phyloP scores from a whole-genome alignment of 2,888 invertebrate species.

The Hydroisotoma schaefferi region DNA sequence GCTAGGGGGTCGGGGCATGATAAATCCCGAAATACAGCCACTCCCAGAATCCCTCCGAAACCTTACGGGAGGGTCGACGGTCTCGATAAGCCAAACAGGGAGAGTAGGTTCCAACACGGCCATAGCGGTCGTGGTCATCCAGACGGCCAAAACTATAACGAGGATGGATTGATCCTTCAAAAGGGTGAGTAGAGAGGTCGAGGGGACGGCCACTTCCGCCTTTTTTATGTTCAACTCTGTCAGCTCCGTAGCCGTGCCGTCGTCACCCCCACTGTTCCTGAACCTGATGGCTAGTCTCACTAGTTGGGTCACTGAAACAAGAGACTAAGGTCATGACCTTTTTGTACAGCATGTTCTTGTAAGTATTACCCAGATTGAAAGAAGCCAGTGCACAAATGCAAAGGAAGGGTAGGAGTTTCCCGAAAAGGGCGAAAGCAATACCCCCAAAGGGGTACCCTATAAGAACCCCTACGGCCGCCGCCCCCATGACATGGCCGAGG shows the following conservation, averaged over 20 bases:
- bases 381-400: slow-evolving; percentile 62
- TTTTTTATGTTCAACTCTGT: neutral
- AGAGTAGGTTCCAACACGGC: slow-evolving; percentile 77
- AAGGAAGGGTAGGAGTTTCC: slow-evolving; percentile 71
- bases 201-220: neutral
- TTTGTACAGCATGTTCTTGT: no score
- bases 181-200: slow-evolving; percentile 25
- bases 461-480: slow-evolving; percentile 74
- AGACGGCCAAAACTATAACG: slow-evolving; percentile 62
- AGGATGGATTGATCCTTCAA: slow-evolving; percentile 45
- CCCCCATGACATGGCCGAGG: slow-evolving; percentile 79
- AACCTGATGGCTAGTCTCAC: neutral
- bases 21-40: no score
- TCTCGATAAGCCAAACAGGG: slow-evolving; percentile 73
- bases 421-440: slow-evolving; percentile 69
- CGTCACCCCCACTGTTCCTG: no score
- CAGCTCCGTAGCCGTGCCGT: slow-evolving; percentile 7
- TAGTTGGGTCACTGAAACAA: neutral
- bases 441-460: slow-evolving; percentile 79
- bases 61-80: slow-evolving; percentile 61
- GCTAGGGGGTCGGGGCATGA: no score
- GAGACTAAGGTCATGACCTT: neutral
- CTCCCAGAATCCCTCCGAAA: no score
- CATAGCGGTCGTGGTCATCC: slow-evolving; percentile 75
- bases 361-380: slow-evolving; percentile 55